Base-by-base conservation (phyloP, 2,113 vertebrate genomes). In the Bubo blakistoni region DNA sequence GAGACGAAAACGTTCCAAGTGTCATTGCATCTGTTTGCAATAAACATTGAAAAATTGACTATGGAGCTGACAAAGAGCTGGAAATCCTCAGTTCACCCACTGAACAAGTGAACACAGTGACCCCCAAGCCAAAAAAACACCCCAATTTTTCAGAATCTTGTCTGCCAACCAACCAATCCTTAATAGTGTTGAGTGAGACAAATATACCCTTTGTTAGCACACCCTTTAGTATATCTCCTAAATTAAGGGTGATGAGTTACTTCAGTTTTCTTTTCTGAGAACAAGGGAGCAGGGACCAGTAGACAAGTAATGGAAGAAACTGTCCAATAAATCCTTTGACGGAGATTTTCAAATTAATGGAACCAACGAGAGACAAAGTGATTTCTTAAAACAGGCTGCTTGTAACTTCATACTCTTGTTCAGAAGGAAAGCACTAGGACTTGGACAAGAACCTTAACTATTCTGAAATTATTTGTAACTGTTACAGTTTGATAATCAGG, bases 21-120 rank as follows among this genome's bases (percentile, higher is more conserved):
- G 81, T 82, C 84, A 80, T 77, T 94, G 91, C 42, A 95, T 88
- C 66, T 95, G 82, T 91, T 94, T 91, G 85, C 55, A 96, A 91
- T 85, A 92, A 94, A 91, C 0, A 10, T 94, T 91, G 70, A 58
- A 90, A 95, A 96, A 94, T 32, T 90, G 73, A 92, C 86, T 91
- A 90, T 52, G 76, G 57, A 83, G 66, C 74, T 94, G 83, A 92
- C 81, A 86, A 80, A 87, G 83, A 84, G 52, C 66, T 77, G 62
- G 62, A 92, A 95, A 85, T 82, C 70, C 69, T 88, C 77, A 47
- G 58, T 70, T 85, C 91, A 92, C 74, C 62, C 54, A 81, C 65
- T 22, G 49, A 96, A 92, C 38, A 73, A 91, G 73, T 58, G 74
- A 89, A 91, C 36, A 69, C 20, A 89, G 32, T 34, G 46, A 89